Base-by-base conservation (phyloP, 2,797 vertebrate species). In the Danio albolineatus region DNA sequence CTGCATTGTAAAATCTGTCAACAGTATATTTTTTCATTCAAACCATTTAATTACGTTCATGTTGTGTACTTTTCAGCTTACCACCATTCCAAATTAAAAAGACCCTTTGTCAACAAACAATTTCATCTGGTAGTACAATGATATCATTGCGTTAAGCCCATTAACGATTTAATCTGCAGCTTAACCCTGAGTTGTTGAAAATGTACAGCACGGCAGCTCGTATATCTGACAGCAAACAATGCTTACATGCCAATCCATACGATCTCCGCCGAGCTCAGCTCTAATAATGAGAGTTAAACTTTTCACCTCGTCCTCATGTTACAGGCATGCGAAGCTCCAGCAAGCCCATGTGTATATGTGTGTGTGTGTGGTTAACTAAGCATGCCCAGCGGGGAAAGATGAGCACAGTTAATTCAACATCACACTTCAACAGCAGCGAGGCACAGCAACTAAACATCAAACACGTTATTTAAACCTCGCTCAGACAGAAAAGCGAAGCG, bases 341-440 rank as follows among this genome's bases (percentile, higher is more conserved):
- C 51, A 56, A 60, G 54, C 36, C 4, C 0, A 3, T 28, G 28
- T 28, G 28, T 28, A 28, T 28, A 3, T 28, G 28, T 28, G 28
- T n/a, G 13, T n/a, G 16, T 53, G 10, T 69, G 53, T 65, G 80
- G 57, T 57, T 77, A 82, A 72, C 13, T 48, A 77, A 78, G 56
- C 76, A 49, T 21, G 28, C 43, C 54, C 44, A 14, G 54, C 17
- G 46, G 65, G 28, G 21, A 51, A 60, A 78, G 36, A 60, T 16
- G 41, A 53, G 39, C 39, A 6, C 75, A 10, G 53, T 67, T 77
- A 77, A 77, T 62, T 67, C 10, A n/a, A 28, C 54, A 78, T 78
- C 65, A 70, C 66, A 73, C 70, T 78, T 53, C 61, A 57, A 46
- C 61, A 60, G 59, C 57, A 10, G 49, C 2, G 44, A 78, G 44